Evolutionary conservation across 2,113 vertebrate genomes (phyloP), one percentile per base, ranked within the genome.

Genomic region (Oenanthe melanoleuca): DNA sequence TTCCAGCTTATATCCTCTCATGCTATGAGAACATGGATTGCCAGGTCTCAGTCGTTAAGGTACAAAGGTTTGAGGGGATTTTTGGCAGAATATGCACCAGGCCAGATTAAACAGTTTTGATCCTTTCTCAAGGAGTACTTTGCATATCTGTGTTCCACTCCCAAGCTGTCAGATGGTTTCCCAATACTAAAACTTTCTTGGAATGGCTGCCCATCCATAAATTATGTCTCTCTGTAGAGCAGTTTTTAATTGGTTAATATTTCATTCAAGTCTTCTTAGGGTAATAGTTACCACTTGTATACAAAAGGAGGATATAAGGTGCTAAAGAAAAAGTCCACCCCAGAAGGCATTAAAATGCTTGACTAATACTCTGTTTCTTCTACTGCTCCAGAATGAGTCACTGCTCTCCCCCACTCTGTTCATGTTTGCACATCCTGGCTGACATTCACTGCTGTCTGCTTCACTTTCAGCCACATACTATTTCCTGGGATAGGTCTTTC

Each of bases 151-250:
- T 89, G 56, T 77, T 95, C 38, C 55, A 82, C 40, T 83, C 89
- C 71, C 57, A 85, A 75, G 83, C 29, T 69, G 42, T 92, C 84
- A 91, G 53, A 61, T 4, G 2, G 16, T 66, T 96, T 96, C 61
- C 89, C 65, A 63, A 28, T 82, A 96, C 86, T 95, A 94, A 94
- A 75, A 80, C 85, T 86, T 93, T 95, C 78, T 95, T 97, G 79
- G 34, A 86, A 66, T 23, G 9, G 33, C 61, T 85, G 69, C 37
- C 24, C 71, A 72, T 74, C n/a, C 70, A 59, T 85, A 91, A 97
- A 94, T 55, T 59, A 40, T n/a, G 79, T 80, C n/a, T 56, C 38
- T 93, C 55, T 80, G 63, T 57, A 57, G 56, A 94, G 72, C 7
- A 64, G 42, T 33, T 94, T 97, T 94, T 91, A 92, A 91, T 67